Conservation (phyloP, 2,113 vertebrate species). For the Bubo scandiacus region DNA sequence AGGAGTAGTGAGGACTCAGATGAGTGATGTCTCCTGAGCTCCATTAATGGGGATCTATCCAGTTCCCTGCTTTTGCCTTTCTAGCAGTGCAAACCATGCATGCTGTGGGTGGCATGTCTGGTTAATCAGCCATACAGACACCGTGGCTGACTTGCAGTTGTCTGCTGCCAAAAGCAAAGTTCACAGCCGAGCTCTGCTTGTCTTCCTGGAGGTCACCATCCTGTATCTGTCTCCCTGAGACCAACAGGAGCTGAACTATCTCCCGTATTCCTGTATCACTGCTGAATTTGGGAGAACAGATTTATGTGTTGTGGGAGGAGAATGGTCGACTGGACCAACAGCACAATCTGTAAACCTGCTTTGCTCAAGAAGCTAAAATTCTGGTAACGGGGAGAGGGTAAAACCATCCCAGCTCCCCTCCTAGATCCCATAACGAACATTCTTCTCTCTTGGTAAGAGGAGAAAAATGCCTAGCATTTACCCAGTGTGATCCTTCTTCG, state of each 20-base stretch:
- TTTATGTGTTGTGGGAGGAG: background rate
- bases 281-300: background rate
- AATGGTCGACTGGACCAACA: background rate
- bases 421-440: background rate
- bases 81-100: fast-evolving
- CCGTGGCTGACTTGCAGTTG: fast-evolving
- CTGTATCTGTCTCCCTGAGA: background rate
- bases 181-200: background rate
- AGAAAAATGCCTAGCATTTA: background rate
- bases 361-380: background rate
- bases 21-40: background rate
- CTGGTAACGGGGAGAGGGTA: background rate
- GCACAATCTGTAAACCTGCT: background rate
- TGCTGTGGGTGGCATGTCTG: fast-evolving
- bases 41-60: fast-evolving
- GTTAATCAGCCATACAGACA: fast-evolving
- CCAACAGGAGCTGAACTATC: background rate
- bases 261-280: background rate
- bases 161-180: background rate
- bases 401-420: background rate
- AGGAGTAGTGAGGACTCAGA: background rate
- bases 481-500: background rate
- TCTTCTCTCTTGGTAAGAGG: background rate
- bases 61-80: background rate
- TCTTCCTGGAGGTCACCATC: background rate